Conservation (phyloP, 2,797 vertebrate species). For the Ispidina picta region DNA sequence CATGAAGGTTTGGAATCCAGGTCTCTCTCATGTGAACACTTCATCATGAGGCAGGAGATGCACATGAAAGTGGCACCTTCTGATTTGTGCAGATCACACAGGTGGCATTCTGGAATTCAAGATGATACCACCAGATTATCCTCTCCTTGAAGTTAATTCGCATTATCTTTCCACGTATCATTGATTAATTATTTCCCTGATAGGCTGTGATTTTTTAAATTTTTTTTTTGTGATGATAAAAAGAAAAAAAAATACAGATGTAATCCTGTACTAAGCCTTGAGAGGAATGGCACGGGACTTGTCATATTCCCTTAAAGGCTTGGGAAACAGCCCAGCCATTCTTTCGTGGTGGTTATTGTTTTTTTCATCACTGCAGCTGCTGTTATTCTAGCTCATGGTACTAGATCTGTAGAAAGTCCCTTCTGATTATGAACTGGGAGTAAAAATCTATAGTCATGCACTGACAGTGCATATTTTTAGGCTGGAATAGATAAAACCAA, state of each 20-base stretch:
- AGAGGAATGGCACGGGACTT: neutral
- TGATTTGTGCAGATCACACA: neutral
- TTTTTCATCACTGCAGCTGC: neutral
- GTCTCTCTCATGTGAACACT: neutral
- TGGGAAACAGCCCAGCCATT: neutral
- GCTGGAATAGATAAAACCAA: neutral
- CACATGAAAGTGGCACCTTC: rapidly evolving
- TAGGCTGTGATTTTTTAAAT: neutral
- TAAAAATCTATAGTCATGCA: constrained; percentile 8
- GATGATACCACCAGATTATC: neutral
- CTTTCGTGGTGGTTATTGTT: neutral
- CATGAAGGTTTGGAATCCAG: neutral
- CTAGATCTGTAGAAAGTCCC: neutral
- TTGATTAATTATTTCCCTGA: neutral
- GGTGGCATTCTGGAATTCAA: neutral
- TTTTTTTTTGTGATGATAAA: neutral
- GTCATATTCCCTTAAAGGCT: neutral
- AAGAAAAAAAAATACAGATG: neutral
- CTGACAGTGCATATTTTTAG: constrained; percentile 1
- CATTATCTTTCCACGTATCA: neutral
- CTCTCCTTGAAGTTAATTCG: neutral
- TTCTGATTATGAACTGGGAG: neutral
- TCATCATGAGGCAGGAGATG: neutral
- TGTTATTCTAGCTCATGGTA: neutral
- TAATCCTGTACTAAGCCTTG: neutral